Conservation (phyloP, 2,113 vertebrate species). For the Neopipo cinnamomea region DNA sequence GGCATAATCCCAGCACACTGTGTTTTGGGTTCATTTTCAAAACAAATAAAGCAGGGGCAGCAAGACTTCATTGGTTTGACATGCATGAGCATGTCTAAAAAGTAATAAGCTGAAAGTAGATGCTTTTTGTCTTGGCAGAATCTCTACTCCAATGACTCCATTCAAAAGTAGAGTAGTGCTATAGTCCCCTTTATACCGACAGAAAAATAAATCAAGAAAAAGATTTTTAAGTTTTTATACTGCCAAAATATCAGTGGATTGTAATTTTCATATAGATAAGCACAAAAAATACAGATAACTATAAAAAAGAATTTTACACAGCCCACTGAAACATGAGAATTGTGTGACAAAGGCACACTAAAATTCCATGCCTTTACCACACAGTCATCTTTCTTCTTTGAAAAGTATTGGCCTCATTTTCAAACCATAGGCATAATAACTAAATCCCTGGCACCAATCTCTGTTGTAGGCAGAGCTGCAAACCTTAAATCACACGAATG, state of each 20-base stretch:
- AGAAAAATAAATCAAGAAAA: not conserved
- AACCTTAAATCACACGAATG: not conserved
- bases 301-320: not conserved
- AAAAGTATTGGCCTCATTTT: not conserved
- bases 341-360: not conserved
- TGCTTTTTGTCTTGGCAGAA: not conserved
- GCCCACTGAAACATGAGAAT: not conserved
- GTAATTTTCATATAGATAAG: not conserved
- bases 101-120: not conserved
- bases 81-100: not conserved
- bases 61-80: not conserved
- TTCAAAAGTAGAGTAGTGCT: not conserved
- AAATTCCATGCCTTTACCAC: not conserved
- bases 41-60: not conserved
- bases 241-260: not conserved
- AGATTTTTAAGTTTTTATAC: not conserved
- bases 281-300: not conserved
- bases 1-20: not conserved
- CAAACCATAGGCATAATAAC: not conserved
- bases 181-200: not conserved
- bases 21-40: not conserved
- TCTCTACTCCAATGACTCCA: not conserved
- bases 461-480: accelerated
- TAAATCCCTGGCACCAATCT: not conserved
- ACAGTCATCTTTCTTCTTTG: not conserved